phyloP scores from a whole-genome alignment of 1,140 invertebrate genomes.

The Neodiprion pinetum region DNA sequence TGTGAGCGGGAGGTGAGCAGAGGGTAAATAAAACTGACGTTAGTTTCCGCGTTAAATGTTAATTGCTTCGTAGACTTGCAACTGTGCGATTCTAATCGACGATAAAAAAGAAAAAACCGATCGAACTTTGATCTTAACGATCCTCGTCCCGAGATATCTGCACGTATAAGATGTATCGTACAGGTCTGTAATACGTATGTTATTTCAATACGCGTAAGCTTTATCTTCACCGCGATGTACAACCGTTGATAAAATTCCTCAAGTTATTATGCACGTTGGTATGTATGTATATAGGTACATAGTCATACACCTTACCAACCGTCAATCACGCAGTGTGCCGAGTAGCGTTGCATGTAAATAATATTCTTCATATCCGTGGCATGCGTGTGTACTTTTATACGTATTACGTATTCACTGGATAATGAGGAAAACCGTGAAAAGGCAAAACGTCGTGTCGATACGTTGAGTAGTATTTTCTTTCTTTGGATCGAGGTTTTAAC shows the following conservation, averaged over 20 bases:
- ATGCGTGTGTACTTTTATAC: too few relatives aligned
- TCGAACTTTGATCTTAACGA: background rate
- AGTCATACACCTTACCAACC: background rate
- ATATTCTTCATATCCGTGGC: too few relatives aligned
- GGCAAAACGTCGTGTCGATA: conserved; percentile 25
- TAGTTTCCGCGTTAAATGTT: background rate
- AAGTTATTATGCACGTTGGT: background rate
- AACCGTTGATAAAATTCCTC: too few relatives aligned
- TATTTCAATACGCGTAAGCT: background rate
- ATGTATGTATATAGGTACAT: background rate
- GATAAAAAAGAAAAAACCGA: background rate
- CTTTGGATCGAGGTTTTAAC: too few relatives aligned
- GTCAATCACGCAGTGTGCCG: background rate
- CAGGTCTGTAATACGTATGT: too few relatives aligned
- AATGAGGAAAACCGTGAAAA: background rate
- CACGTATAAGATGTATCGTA: too few relatives aligned
- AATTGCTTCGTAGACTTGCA: background rate
- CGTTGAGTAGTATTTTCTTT: conserved; percentile 7
- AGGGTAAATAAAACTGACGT: too few relatives aligned
- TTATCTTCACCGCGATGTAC: too few relatives aligned
- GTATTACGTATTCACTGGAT: too few relatives aligned
- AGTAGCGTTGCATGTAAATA: background rate
- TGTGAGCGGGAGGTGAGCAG: too few relatives aligned
- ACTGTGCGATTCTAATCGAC: background rate
- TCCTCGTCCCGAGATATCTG: too few relatives aligned